Evolutionary conservation across 2,113 vertebrate species (phyloP).

Genomic region (Ceyx margarethae): DNA sequence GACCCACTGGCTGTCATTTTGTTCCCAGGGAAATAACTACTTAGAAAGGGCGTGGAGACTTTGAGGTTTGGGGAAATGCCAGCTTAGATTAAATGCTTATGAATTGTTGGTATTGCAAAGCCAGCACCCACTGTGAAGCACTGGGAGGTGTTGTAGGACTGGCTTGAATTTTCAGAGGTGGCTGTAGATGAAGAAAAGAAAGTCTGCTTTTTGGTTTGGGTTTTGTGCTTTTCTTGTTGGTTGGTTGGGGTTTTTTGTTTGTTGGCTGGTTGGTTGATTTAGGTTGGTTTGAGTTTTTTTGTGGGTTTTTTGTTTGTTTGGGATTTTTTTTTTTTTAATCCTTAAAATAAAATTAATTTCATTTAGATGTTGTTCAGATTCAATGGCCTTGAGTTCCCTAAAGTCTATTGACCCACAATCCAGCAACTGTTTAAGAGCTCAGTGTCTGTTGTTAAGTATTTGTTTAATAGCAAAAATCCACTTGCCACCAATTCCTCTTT

Average conservation of each 20-base stretch:
- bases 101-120: background rate
- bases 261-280: no score
- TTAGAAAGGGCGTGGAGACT: background rate
- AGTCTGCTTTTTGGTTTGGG: background rate
- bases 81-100: background rate
- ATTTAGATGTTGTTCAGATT: background rate
- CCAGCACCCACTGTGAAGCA: fast-evolving
- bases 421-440: background rate
- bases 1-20: background rate
- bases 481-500: background rate
- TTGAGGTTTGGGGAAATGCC: background rate
- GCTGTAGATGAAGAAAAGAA: background rate
- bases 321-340: background rate
- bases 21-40: background rate
- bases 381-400: background rate
- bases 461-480: background rate
- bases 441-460: background rate
- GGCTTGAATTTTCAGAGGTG: background rate
- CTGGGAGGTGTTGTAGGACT: background rate
- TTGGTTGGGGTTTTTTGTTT: no score
- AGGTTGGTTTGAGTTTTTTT: background rate
- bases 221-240: no score
- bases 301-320: background rate
- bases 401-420: background rate
- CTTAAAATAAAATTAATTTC: background rate